Percentiles rank a stretch among this genome's conserved stretches.
phyloP scores from a whole-genome alignment of 2,113 vertebrate genomes.

The Mormoops blainvillei region DNA sequence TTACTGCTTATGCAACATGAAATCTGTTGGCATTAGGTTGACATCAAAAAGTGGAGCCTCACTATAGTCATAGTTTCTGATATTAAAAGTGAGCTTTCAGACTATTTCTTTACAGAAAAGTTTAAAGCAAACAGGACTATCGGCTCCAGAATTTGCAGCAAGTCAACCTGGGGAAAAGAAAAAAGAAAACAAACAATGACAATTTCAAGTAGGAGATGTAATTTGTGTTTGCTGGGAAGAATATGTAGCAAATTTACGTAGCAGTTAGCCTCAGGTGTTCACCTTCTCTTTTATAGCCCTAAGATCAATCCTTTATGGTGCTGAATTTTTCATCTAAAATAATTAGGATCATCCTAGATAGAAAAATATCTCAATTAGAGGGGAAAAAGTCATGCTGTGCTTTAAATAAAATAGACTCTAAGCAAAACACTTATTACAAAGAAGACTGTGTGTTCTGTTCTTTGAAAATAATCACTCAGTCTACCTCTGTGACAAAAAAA shows the following conservation, averaged over 20 bases:
- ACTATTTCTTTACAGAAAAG: not conserved
- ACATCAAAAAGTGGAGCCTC: not conserved
- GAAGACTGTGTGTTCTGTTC: not conserved
- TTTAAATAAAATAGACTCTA: not conserved
- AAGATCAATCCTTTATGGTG: not conserved
- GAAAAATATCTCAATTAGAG: not conserved
- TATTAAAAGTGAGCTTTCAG: not conserved
- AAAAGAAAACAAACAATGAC: not conserved
- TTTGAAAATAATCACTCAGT: not conserved
- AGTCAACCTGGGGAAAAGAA: not conserved
- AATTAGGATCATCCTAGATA: not conserved
- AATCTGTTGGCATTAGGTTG: not conserved
- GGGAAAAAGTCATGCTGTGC: not conserved
- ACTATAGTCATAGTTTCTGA: not conserved
- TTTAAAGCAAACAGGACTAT: not conserved
- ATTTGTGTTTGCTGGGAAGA: not conserved
- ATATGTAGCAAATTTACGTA: not conserved
- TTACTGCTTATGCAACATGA: slow-evolving; percentile 9
- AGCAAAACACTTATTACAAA: not conserved
- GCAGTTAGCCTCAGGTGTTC: not conserved
- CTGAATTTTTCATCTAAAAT: not conserved
- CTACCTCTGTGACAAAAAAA: not conserved
- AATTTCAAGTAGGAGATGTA: not conserved
- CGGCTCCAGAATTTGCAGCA: not conserved
- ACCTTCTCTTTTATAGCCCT: not conserved